Evolutionary conservation across 2,888 invertebrate species (phyloP), one percentile per base, ranked within the genome.

Genomic region (Synergus umbraculus): DNA sequence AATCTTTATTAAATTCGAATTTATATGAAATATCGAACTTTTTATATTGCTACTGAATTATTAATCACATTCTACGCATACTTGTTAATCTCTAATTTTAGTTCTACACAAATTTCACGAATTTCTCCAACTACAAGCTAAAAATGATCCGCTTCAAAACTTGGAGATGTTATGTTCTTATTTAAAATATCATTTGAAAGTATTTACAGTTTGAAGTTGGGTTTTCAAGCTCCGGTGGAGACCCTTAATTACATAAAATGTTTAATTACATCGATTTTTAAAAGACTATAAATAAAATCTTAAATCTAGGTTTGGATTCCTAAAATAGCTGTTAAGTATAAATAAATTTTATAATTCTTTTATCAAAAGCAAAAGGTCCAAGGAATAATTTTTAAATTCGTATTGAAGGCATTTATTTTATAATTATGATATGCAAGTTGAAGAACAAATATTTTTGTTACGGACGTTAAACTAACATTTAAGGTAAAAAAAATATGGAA

Each of bases 11-110:
- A 0, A 54, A 54, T 54, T 22, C 5, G 4, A 22, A 60, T 22
- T 60, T 3, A 22, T 60, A 10, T 60, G 22, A 60, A 60, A 9
- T 37, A 64, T 5, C 22, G 13, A 15, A 37, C 12, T 64, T 64
- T 37, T 13, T 64, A 1, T 46, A 18, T 46, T 67, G 18, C 67
- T 1, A 18, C 44, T 43, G 44, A 22, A 67, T 67, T 44, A 67
- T 9, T 44, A 44, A 67, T 22, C 67, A 44, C 67, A 67, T 65
- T 41, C 15, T 41, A n/a, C 46, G 18, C 3, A 67, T 73, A 54
- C 73, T 69, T 7, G 9, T 29, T n/a, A 7, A n/a, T 43, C 37
- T 41, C 73, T 73, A 73, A 73, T 54, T 73, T 54, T 73, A 73
- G 73, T 73, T 73, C 5, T 15, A 4, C 37, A 37, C 15, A 69